Evolutionary conservation across 2,888 invertebrate genomes (phyloP).

Genomic region (Rhamphomyia laevipes): DNA sequence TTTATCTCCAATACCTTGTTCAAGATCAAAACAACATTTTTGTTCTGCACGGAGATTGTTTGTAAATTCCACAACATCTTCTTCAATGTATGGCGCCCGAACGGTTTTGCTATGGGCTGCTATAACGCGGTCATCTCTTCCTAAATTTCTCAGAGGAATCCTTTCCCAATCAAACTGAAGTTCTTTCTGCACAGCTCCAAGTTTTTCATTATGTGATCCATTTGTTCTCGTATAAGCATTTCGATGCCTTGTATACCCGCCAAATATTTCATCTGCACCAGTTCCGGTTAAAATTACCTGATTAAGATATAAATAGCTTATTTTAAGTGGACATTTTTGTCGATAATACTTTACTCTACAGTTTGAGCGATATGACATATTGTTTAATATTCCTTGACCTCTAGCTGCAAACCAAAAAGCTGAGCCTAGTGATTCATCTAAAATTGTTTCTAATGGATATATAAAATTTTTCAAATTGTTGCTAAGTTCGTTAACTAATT

Average conservation of each 20-base stretch:
- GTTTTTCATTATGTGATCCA: slow-evolving; percentile 37
- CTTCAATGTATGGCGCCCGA: slow-evolving; percentile 70
- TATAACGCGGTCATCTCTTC: slow-evolving; percentile 87
- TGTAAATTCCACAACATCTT: slow-evolving; percentile 53
- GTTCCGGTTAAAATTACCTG: slow-evolving; percentile 77
- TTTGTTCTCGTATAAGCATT: slow-evolving; percentile 49
- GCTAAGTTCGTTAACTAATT: slow-evolving; percentile 47
- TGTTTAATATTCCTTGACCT: slow-evolving; percentile 43
- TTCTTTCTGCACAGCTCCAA: slow-evolving; percentile 49
- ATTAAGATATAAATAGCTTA: background rate
- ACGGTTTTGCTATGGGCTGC: slow-evolving; percentile 78
- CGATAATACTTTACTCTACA: slow-evolving; percentile 1
- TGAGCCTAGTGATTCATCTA: slow-evolving; percentile 93
- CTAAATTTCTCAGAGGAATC: slow-evolving; percentile 82
- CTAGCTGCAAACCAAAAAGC: slow-evolving; percentile 94
- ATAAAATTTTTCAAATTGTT: slow-evolving; percentile 61
- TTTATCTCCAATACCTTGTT: slow-evolving; percentile 86
- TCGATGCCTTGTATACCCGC: slow-evolving; percentile 85
- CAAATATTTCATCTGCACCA: slow-evolving; percentile 95
- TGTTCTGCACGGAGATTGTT: slow-evolving; percentile 53
- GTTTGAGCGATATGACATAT: background rate
- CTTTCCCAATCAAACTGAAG: slow-evolving; percentile 68
- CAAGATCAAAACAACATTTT: slow-evolving; percentile 34
- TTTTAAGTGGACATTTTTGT: too few species aligned
- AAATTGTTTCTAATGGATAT: slow-evolving; percentile 71